Evolutionary conservation across 2,113 vertebrate species (phyloP), one percentile per base, ranked within the genome.

Genomic region (Sylvilagus bachmani): DNA sequence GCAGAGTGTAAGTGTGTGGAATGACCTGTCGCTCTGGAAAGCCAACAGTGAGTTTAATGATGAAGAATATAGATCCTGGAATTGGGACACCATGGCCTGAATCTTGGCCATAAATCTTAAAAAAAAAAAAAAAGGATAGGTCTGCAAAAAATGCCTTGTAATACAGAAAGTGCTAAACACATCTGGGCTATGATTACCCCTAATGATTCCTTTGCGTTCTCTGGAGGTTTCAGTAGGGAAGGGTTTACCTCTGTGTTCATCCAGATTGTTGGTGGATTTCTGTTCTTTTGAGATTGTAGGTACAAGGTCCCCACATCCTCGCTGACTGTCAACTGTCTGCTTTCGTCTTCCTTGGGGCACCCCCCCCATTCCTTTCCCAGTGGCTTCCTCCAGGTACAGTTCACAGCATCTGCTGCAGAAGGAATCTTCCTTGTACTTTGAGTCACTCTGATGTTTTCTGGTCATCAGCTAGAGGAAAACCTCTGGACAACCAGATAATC

Each of bases 11-110:
- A 80, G 31, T 21, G 2, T 10, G 21, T 22, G 4, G 9, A 21
- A 4, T 0, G 0, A 38, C 10, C 38, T 1, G 14, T 10, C 38
- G 84, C 33, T 31, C n/a, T n/a, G 13, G 21, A 85, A 62, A 17
- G 62, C 70, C 71, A 49, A 10, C 4, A 6, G 21, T 31, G 17
- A 31, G 31, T 5, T 69, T 75, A 12, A 17, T 36, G 22, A 62
- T 24, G 10, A 73, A 49, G 17, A 29, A 31, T 12, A 61, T 6
- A 6, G 33, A n/a, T n/a, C 13, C 25, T 2, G 6, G 17, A 83
- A 38, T 90, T n/a, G 55, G 29, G 27, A 14, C 27, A 2, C 5
- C 9, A 36, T 33, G 24, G 8, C 38, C 44, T 80, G 21, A 31
- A 80, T 70, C 33, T n/a, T 91, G 44, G 29, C 67, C 44, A 44